These are phyloP conservation scores for Gephyroberyx darwinii DNA, from an alignment of 2,797 vertebrate genomes.

Conservation along the genomic window DNA sequence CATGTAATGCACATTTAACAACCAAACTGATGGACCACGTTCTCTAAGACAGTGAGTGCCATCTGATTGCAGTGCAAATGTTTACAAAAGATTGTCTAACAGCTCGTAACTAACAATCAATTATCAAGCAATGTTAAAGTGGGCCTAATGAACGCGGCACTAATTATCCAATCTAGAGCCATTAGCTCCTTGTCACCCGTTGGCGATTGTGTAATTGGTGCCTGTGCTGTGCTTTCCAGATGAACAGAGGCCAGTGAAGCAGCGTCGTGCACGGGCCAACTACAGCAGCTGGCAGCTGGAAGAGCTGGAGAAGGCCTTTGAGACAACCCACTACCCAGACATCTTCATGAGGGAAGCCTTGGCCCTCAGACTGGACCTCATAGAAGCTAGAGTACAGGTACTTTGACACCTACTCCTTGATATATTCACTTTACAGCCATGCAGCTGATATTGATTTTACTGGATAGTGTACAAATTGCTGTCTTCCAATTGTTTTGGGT, in stretches of 20 bases:
- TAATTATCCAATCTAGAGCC: constrained; percentile 86
- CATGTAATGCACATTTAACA: constrained; percentile 1
- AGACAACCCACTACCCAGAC: constrained; percentile 88
- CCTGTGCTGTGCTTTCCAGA: constrained; percentile 83
- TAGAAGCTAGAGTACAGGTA: constrained; percentile 88
- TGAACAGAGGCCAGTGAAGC: constrained; percentile 87
- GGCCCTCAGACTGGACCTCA: constrained; percentile 87
- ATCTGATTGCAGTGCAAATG: constrained; percentile 81
- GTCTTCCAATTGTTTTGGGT: background rate
- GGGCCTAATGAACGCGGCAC: constrained; percentile 79
- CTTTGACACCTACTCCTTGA: background rate
- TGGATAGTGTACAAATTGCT: background rate
- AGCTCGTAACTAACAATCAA: constrained; percentile 87
- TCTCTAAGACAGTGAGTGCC: constrained; percentile 68
- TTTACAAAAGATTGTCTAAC: constrained; percentile 85
- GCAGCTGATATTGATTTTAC: constrained; percentile 1
- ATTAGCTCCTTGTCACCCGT: constrained; percentile 84
- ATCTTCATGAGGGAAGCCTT: constrained; percentile 89
- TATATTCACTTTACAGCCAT: constrained; percentile 1
- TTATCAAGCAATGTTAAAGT: constrained; percentile 79
- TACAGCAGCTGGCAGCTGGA: constrained; percentile 92
- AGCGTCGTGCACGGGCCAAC: constrained; percentile 87
- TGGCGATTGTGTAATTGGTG: constrained; percentile 83
- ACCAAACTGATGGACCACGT: constrained; percentile 53
- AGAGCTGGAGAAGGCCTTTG: constrained; percentile 87